Evolutionary conservation across 2,888 invertebrate species (phyloP), one percentile per base, ranked within the genome.

Genomic region (Hydriomena furcata): DNA sequence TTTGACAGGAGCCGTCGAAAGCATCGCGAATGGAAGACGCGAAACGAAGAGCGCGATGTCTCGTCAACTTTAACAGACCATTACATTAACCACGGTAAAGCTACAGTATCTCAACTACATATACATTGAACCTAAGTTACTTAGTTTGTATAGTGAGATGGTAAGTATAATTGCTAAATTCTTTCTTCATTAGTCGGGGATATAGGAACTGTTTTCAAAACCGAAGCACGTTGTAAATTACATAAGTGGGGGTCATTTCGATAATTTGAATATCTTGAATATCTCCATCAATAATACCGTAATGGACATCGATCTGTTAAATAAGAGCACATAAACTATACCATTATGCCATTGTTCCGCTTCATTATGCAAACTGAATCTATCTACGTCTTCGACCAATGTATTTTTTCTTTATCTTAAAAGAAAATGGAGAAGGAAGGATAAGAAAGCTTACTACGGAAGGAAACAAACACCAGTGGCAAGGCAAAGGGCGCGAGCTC

Each of bases 61-160:
- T 86, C 89, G 85, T 89, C 89, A 88, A 84, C 79, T 84, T 84
- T 86, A 89, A 89, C 85, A 87, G 88, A 78, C 83, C 84, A 85
- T 87, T 84, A 84, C 86, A 69, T 63, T 59, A 57, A 66, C 70
- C 52, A 34, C 17, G 30, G 47, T 38, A 37, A 1, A 17, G 6
- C 20, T 28, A 12, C 28, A 36, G 47, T 32, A 36, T 27, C 41
- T 25, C 42, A 37, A 32, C 25, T 28, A 0, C 28, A 25, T 12
- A 11, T 8, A n/a, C 1, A 25, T n/a, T 17, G 17, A 4, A 11
- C 28, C 11, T 12, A 11, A 1, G 12, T 7, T 4, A 10, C 11
- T 12, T 30, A 1, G 12, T 7, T 4, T 4, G 17, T 3, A 17
- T n/a, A n/a, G n/a, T 17, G 17, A 17, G 17, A 17, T 17, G 17